Percentiles rank a stretch among this genome's conserved stretches.
These are phyloP conservation scores for Microctenopoma steveboyesi DNA, from an alignment of 2,797 vertebrate genomes.

Conservation along the genomic window DNA sequence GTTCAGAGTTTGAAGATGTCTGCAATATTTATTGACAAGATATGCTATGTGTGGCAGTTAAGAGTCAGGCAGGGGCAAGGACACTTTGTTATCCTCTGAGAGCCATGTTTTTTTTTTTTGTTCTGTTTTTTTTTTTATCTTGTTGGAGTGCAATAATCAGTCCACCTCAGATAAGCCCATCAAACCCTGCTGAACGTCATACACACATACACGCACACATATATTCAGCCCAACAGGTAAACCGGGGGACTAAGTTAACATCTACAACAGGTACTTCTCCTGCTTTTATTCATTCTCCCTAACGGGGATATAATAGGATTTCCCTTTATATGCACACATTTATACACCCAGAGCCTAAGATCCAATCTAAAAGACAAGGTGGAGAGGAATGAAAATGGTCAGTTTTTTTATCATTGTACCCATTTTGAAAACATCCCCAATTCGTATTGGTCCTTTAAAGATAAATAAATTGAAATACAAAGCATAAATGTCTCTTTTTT, in stretches of 20 bases:
- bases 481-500: conserved; percentile 47
- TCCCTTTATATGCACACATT: conserved; percentile 60
- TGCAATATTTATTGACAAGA: conserved; percentile 84
- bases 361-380: conserved; percentile 77
- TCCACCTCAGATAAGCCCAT: conserved; percentile 80
- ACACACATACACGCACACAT: conserved; percentile 26
- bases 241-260: conserved; percentile 55
- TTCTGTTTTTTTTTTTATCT: conserved; percentile 54
- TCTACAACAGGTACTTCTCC: conserved; percentile 77
- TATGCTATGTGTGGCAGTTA: conserved; percentile 77
- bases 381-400: conserved; percentile 76
- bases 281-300: conserved; percentile 64
- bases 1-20: conserved; percentile 80
- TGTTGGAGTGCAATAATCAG: conserved; percentile 86
- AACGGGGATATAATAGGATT: conserved; percentile 70
- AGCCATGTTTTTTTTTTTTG: conserved; percentile 73
- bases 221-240: conserved; percentile 44
- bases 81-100: conserved; percentile 75
- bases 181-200: conserved; percentile 76
- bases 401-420: conserved; percentile 79
- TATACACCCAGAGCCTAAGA: conserved; percentile 67
- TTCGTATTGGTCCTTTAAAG: conserved; percentile 87
- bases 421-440: conserved; percentile 83
- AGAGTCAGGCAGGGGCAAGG: conserved; percentile 75
- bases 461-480: conserved; percentile 86